Base-by-base conservation (phyloP, 2,113 vertebrate species). In the Sula dactylatra region DNA sequence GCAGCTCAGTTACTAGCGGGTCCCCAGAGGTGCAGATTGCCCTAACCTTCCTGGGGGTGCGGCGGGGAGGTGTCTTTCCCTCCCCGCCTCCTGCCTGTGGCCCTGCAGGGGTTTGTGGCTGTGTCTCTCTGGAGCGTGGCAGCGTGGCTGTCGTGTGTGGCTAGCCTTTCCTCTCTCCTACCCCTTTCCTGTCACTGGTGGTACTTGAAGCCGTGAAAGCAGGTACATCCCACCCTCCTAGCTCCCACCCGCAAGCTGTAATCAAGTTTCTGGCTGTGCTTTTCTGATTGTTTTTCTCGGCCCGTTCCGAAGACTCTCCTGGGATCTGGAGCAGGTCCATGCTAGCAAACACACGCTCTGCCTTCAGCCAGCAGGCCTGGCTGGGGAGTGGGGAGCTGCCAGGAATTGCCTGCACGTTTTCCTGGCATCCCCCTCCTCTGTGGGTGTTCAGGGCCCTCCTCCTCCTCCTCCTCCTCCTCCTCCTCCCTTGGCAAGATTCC, bases 101-200 rank as follows among this genome's bases (percentile, higher is more conserved):
- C 29, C 50, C 69, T 42, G 47, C 29, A 22, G 79, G 62, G 47
- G 6, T 32, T 32, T 2, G 5, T 21, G 62, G 47, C 65, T 25
- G 8, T 7, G 18, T 11, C 31, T 42, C 26, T 24, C 44, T 2
- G 4, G 42, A 32, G 38, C 19, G 2, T 2, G 10, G 11, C 36
- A 22, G 44, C 0, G 13, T n/a, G 24, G 36, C 20, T 22, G 8
- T 11, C 2, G 3, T 18, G 44, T 7, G 2, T 11, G 5, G 36
- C 56, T 16, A 22, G 62, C 79, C 65, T 72, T 45, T 44, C 54
- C n/a, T 38, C 55, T 31, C 52, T 71, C n/a, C 76, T 59, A 4
- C 47, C 70, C 29, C 31, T 16, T 56, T 34, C 19, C 64, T 24
- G 7, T 54, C 50, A 4, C 79, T 54, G 29, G 64, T 78, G 92